A percentile compares a stretch with the other conserved stretches of the same genome.
Evolutionary conservation across 2,113 vertebrate genomes (phyloP).

Genomic region (Semicossyphus pulcher): DNA sequence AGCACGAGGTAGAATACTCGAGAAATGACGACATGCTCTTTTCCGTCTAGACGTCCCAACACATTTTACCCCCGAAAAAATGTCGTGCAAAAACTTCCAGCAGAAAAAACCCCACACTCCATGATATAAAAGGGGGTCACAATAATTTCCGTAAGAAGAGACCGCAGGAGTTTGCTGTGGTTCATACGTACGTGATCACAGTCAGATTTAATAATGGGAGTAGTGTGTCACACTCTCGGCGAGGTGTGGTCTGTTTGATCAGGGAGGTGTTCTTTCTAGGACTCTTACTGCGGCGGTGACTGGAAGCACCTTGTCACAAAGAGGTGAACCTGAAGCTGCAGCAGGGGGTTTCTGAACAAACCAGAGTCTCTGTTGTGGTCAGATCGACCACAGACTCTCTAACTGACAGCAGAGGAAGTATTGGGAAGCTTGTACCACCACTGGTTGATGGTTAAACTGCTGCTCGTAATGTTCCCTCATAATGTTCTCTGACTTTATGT

Average conservation of each 20-base stretch:
- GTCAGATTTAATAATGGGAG: background rate
- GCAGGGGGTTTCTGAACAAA: background rate
- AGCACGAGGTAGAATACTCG: no score
- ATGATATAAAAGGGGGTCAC: background rate
- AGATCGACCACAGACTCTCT: background rate
- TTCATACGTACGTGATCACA: no score
- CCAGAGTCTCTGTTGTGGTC: slow-evolving; percentile 10
- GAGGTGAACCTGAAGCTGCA: background rate
- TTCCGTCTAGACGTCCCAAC: no score
- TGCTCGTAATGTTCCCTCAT: no score
- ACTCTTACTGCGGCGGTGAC: background rate
- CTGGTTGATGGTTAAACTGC: no score
- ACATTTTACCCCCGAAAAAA: no score
- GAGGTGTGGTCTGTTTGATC: no score
- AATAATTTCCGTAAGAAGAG: background rate
- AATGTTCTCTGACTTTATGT: no score
- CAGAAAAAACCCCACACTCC: background rate
- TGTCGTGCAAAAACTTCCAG: no score
- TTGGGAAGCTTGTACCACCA: no score
- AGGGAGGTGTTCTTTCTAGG: background rate
- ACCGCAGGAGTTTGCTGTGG: background rate
- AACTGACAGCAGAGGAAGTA: background rate
- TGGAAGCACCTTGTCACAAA: background rate
- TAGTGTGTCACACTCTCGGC: background rate
- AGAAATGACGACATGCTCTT: no score